Base-by-base conservation (phyloP, 2,888 invertebrate species). In the Eupithecia vulgata region DNA sequence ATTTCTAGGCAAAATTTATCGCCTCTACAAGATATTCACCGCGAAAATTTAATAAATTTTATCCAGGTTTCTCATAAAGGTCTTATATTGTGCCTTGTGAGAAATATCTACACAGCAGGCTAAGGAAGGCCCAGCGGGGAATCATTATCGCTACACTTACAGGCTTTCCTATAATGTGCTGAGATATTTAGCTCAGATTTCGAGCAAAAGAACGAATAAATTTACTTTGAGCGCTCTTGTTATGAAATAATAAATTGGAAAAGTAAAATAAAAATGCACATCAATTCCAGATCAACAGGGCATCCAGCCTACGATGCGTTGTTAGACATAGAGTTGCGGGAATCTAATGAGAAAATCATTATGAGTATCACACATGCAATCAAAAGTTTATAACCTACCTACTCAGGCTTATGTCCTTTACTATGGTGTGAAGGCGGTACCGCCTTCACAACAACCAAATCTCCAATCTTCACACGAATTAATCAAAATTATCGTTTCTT, bases 401-500 rank as follows among this genome's bases (percentile, higher is more conserved):
- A 10, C 34, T 17, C 37, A 37, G 5, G 2, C n/a, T 65, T 21
- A 21, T 40, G 40, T 65, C 65, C 37, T 65, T 65, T 40, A 37
- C 52, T 40, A 52, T 37, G 7, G 37, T 37, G 37, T 37, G 37
- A 37, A 37, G 37, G 35, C 35, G 35, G 35, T 35, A 45, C 48
- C 62, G 73, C 52, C 73, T 64, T 12, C 30, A 42, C 42, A 25
- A 69, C 71, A 68, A 75, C 25, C 45, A 67, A 69, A 67, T 45
- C 71, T 68, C 62, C 61, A 70, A 74, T 77, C 74, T 73, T 72
- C 45, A 48, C 64, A 52, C 35, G 25, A 74, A 77, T 77, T 77
- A 76, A 79, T 79, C 75, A 75, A 73, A 77, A 57, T 72, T 73
- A 76, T 71, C 72, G 75, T 71, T 65, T 73, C 72, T 62, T 72